These are phyloP conservation scores for Liopterus haemorrhoidalis DNA, from an alignment of 2,888 invertebrate species.

Conservation along the genomic window DNA sequence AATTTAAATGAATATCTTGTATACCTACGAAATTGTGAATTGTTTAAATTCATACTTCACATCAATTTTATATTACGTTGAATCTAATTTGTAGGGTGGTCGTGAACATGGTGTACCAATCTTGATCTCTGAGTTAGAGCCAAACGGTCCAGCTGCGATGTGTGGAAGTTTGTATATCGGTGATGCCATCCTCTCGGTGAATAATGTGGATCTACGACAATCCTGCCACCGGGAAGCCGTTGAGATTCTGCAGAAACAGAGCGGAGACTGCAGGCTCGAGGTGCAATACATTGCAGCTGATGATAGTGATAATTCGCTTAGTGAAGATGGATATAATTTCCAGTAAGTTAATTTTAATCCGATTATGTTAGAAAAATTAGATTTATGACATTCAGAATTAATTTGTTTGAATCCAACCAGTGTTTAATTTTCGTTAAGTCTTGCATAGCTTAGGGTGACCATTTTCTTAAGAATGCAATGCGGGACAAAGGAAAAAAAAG, in stretches of 20 bases:
- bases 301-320: constrained; percentile 61
- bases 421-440: no score
- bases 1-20: no score
- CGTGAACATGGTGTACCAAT: constrained; percentile 83
- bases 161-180: constrained; percentile 71
- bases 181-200: constrained; percentile 77
- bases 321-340: constrained; percentile 53
- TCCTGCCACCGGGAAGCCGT: constrained; percentile 79
- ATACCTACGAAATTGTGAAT: no score
- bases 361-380: constrained; percentile 1
- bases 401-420: no score
- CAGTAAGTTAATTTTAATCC: constrained; percentile 38
- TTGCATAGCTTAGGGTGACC: no score
- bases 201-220: constrained; percentile 69
- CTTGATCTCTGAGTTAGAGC: constrained; percentile 73
- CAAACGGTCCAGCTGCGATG: constrained; percentile 71
- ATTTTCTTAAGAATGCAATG: no score
- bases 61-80: no score
- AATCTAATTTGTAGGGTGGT: constrained; percentile 69
- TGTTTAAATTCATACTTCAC: no score
- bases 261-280: constrained; percentile 68
- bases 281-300: constrained; percentile 69
- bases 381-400: no score
- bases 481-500: no score
- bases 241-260: constrained; percentile 68